These are phyloP conservation scores for Daubentonia madagascariensis DNA, from an alignment of 2,113 vertebrate genomes.

Conservation along the genomic window DNA sequence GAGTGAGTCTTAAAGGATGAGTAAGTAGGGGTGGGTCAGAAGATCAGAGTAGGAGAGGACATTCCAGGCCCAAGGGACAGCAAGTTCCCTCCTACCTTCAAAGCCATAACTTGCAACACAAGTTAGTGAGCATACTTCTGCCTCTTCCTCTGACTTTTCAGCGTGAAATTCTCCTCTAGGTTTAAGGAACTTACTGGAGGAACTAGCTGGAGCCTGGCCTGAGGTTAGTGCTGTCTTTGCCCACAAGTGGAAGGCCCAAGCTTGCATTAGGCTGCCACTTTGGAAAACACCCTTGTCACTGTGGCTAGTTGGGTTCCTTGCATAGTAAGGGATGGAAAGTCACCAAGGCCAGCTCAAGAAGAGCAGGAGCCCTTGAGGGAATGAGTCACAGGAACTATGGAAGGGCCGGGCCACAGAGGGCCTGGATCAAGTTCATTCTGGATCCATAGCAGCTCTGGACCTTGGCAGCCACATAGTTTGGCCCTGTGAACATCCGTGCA, in stretches of 20 bases:
- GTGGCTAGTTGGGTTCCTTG: neutral
- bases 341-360: neutral
- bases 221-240: neutral
- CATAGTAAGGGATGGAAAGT: neutral
- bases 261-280: neutral
- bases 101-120: neutral
- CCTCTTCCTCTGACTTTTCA: neutral
- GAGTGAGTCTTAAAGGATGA: neutral
- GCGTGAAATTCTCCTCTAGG: neutral
- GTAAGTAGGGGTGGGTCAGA: neutral
- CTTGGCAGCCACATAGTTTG: neutral
- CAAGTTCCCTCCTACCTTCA: neutral
- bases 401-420: neutral
- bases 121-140: neutral
- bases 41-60: neutral
- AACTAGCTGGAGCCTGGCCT: neutral
- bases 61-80: neutral
- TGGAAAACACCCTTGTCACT: neutral
- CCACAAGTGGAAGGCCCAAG: neutral
- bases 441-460: neutral
- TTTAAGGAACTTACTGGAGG: neutral
- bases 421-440: neutral
- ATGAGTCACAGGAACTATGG: neutral
- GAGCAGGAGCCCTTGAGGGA: neutral
- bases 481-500: accelerated